Evolutionary conservation across 2,797 vertebrate species (phyloP).

Genomic region (Megaceryle alcyon): DNA sequence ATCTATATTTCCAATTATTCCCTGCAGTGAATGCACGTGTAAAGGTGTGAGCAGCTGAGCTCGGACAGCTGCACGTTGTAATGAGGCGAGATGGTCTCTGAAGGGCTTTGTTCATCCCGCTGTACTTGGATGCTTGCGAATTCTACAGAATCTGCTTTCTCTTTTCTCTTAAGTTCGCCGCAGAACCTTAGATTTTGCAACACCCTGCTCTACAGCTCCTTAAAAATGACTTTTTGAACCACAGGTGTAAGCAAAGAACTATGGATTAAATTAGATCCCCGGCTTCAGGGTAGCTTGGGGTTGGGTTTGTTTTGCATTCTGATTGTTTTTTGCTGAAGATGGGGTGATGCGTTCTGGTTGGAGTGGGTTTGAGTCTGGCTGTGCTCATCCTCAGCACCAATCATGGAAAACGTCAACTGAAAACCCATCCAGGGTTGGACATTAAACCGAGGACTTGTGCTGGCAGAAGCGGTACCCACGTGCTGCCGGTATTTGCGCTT

Average conservation of each 20-base stretch:
- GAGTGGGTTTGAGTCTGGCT: neutral
- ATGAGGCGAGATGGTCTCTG: neutral
- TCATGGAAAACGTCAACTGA: neutral
- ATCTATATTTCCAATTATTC: neutral
- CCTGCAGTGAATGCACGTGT: neutral
- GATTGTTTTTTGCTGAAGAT: neutral
- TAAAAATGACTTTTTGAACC: neutral
- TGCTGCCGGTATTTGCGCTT: neutral
- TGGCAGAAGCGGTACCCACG: neutral
- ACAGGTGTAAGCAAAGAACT: neutral
- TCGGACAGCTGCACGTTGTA: neutral
- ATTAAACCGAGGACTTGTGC: neutral
- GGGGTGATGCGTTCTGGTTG: neutral
- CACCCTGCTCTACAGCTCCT: neutral
- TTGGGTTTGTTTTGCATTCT: neutral
- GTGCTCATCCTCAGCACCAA: accelerated
- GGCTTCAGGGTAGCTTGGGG: neutral
- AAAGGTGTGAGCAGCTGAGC: neutral
- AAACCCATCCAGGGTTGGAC: neutral
- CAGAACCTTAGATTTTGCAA: neutral
- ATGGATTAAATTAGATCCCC: neutral
- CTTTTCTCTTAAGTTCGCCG: neutral
- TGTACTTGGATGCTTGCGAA: neutral
- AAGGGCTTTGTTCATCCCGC: neutral
- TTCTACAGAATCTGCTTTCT: neutral